Evolutionary conservation across 2,113 vertebrate genomes (phyloP), one percentile per base, ranked within the genome.

Genomic region (Amblyornis subalaris): DNA sequence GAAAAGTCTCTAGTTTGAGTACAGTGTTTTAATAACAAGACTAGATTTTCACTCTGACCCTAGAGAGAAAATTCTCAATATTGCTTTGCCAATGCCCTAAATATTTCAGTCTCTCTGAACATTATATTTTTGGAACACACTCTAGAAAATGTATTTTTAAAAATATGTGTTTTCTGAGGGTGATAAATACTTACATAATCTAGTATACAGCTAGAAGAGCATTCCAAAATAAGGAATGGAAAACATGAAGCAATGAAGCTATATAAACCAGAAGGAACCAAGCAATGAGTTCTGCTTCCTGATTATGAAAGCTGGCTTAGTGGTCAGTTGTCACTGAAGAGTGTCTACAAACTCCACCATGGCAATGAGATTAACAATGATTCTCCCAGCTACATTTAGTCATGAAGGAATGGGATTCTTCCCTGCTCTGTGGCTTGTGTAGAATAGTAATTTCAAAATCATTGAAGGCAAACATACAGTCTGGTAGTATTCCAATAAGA

Each of bases 281-380:
- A 85, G 28, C 61, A 89, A 75, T 21, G 45, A 22, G 24, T 86
- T 91, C 60, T 83, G 28, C 26, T 94, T 88, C 33, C n/a, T 77
- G 28, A 44, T 51, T 54, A 31, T 44, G 25, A 65, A 66, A 81
- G 28, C 9, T 81, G 48, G 5, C 8, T 89, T 42, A 61, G 28
- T 7, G 45, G 28, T 1, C 1, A 38, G 58, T 75, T 0, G 0
- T 75, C 48, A 14, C 13, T 47, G 14, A 62, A 66, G 29, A 47
- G 10, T 23, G 28, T 29, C 47, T 73, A 31, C 11, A 35, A 38
- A 60, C 12, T 51, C 31, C n/a, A 78, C 11, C 19, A 44, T 20
- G 10, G 21, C 35, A 89, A 51, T 51, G 18, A 89, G 19, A 69
- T 35, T 61, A 84, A 57, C 53, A 19, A 69, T 29, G 31, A 58